phyloP scores from a whole-genome alignment of 2,797 vertebrate genomes.

The Tragopan temminckii region DNA sequence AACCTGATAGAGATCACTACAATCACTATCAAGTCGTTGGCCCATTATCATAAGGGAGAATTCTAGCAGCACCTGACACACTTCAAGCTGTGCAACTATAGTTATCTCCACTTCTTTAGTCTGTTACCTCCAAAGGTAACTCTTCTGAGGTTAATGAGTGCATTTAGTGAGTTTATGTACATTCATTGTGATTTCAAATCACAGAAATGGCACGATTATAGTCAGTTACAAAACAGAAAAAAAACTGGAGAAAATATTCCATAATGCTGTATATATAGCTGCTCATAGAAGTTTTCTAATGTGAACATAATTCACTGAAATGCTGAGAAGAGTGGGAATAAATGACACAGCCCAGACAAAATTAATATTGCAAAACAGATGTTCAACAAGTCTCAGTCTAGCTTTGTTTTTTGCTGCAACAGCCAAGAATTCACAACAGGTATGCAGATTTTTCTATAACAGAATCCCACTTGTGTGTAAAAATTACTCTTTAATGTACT shows the following conservation, averaged over 20 bases:
- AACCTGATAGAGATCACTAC: neutral
- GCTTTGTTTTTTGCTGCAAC: neutral
- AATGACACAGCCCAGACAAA: neutral
- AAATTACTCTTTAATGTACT: slow-evolving; percentile 10
- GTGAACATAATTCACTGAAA: slow-evolving; percentile 2
- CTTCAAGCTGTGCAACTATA: neutral
- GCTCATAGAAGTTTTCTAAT: neutral
- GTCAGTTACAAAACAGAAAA: neutral
- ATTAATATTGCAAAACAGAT: slow-evolving; percentile 35
- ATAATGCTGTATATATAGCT: neutral
- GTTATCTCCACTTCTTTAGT: neutral
- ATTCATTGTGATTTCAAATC: neutral
- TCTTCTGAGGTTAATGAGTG: neutral
- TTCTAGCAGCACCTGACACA: neutral
- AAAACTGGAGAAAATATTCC: neutral
- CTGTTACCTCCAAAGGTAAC: neutral
- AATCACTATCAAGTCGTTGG: neutral
- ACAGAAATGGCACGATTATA: neutral
- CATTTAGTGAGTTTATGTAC: neutral
- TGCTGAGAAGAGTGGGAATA: slow-evolving; percentile 3
- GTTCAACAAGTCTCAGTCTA: slow-evolving; percentile 45
- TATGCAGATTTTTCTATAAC: slow-evolving; percentile 41
- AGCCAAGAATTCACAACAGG: slow-evolving; percentile 45
- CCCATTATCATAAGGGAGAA: neutral
- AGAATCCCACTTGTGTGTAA: slow-evolving; percentile 19